Evolutionary conservation across 2,888 invertebrate species (phyloP), one percentile per base, ranked within the genome.

Genomic region (Nysson spinosus): DNA sequence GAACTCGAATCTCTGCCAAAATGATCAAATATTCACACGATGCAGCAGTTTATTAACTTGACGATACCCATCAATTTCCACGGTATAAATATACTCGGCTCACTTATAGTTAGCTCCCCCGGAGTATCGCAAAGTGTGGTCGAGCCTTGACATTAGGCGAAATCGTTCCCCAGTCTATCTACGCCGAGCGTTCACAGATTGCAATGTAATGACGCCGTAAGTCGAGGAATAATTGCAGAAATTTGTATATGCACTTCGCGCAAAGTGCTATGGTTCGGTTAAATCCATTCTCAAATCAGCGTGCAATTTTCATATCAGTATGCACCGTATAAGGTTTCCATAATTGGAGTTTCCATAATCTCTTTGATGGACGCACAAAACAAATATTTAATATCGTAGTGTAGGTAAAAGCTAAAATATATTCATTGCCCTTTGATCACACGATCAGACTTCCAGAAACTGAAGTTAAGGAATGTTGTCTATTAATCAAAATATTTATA

Each of bases 151-250:
- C 75, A 80, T 83, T 79, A 76, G 76, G 69, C 67, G 62, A 75
- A 76, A 71, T 79, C 75, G 69, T 62, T 69, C 40, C 58, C 35
- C 55, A 22, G 50, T 56, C 55, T 68, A 65, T 42, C 26, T 60
- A 50, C 70, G 62, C 55, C 60, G 67, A n/a, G 62, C 72, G 69
- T 69, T 73, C 66, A 51, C 61, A 79, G 80, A 83, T 84, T 82
- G 77, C 75, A 57, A 65, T 76, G 77, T 81, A 83, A 84, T 71
- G 81, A 83, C 73, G 73, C 78, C 80, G 75, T 83, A 83, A 83
- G 72, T 83, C 72, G 79, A 68, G 72, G 66, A 72, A 67, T 69
- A 79, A 81, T 81, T 72, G 54, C 68, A 17, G 70, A 51, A 72
- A 72, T 62, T 62, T 66, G 42, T 61, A 54, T 44, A 69, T 61